Evolutionary conservation across 2,797 vertebrate genomes (phyloP), one percentile per base, ranked within the genome.

Genomic region (Podargus strigoides): DNA sequence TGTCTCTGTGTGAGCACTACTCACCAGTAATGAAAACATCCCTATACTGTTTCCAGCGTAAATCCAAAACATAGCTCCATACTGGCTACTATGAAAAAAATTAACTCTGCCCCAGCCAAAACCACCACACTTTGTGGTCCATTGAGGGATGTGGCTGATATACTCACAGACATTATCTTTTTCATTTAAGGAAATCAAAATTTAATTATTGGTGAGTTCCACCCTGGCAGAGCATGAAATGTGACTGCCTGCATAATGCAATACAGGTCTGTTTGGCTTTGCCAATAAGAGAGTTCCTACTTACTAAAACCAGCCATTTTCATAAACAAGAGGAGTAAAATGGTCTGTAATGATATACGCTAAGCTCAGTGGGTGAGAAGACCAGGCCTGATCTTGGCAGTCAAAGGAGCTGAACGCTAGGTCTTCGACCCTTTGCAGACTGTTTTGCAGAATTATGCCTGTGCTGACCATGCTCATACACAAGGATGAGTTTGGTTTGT

Each of bases 161-260:
- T 14, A 62, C 7, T 86, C 41, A 55, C 27, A 82, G 36, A 14
- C 9, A 32, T 80, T 42, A 36, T 44, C 14, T 58, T 82, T 70
- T n/a, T 74, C 95, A 22, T 34, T 86, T 73, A 93, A 89, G 76
- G 84, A 96, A 87, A 95, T 94, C 36, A 84, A 76, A 89, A 50
- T 92, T 58, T 70, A 88, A 87, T 46, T 93, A 76, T 85, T 86
- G 80, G 72, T 79, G 87, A 91, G 91, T 96, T 91, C 91, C 64
- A 96, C 76, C 49, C 93, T 89, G 67, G 10, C 78, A 84, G 68
- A 72, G 42, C 64, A 55, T 53, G 66, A 90, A 84, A 74, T 56
- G 50, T 63, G n/a, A 22, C 76, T 91, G 41, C 21, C 53, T 76
- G 58, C 55, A 85, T 84, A 76, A 49, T 75, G 76, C 42, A 46